Percentiles rank a stretch among this genome's conserved stretches.
Evolutionary conservation across 2,797 vertebrate genomes (phyloP).

Genomic region (Stomatorhinus walkeri): DNA sequence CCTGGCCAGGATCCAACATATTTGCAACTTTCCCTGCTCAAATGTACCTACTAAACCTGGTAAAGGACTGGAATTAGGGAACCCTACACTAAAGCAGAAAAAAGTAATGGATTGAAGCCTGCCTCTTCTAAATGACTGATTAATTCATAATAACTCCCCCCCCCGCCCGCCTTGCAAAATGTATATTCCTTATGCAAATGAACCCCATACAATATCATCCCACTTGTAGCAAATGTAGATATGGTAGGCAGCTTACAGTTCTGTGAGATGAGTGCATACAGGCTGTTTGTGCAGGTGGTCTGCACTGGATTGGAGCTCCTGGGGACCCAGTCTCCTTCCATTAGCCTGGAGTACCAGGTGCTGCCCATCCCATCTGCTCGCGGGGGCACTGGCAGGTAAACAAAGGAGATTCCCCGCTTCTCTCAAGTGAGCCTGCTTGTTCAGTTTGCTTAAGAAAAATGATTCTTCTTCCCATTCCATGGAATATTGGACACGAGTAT

Average conservation of each 20-base stretch:
- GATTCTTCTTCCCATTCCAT: background rate
- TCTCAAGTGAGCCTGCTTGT: background rate
- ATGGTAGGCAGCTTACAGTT: background rate
- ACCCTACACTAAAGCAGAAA: background rate
- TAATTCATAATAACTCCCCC: background rate
- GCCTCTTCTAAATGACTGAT: background rate
- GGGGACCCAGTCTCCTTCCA: background rate
- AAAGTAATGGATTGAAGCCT: background rate
- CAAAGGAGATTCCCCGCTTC: background rate
- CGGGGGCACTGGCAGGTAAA: background rate
- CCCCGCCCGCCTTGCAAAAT: background rate
- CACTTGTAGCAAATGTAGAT: background rate
- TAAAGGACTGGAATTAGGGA: background rate
- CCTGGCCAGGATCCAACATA: background rate
- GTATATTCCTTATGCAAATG: background rate
- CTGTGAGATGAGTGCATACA: background rate
- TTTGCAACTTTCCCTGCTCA: background rate
- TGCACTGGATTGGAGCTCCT: background rate
- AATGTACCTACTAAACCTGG: background rate
- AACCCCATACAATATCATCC: background rate
- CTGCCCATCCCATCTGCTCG: background rate
- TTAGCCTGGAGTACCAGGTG: constrained; percentile 9
- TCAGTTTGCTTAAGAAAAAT: background rate
- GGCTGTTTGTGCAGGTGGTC: background rate
- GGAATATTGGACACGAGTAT: background rate